Evolutionary conservation across 2,888 invertebrate species (phyloP), one percentile per base, ranked within the genome.

Genomic region (Ryuthela nishihirai): DNA sequence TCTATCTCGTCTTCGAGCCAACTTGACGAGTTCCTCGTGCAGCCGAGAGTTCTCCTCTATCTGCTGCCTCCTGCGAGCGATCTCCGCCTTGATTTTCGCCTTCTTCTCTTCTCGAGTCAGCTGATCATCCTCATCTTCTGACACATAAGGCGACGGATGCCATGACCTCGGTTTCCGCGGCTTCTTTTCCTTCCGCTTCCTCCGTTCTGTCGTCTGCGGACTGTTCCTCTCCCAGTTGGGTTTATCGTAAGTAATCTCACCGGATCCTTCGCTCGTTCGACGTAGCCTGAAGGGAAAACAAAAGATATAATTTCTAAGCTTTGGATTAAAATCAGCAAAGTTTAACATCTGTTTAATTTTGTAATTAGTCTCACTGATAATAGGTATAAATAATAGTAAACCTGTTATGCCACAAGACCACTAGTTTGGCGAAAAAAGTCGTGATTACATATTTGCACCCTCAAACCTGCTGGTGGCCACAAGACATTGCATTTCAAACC

Each of bases 11-110:
- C 54, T 26, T 18, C 48, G 44, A 4, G 58, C 54, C 1, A 76
- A 67, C 58, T 77, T 74, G 41, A 76, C 69, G 17, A 80, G 70
- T 67, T 80, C 79, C 42, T 77, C 75, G 67, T 77, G 78, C 29
- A 79, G 70, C 7, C 78, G 73, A n/a, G 78, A 76, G 59, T 79
- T 78, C 64, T 81, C 79, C 65, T 80, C 81, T 55, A 83, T 77
- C 67, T 81, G 79, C 65, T 78, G 77, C 39, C 80, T 75, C n/a
- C 83, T 72, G 46, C 80, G 73, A 10, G 81, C 80, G 58, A 83
- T 81, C 70, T 83, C 83, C 38, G 79, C 79, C 65, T 81, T 80
- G 54, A 83, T 77, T 64, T 79, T 76, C 34, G 78, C 75, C 69
- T 80, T 79, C 68, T 81, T 79, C 67, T 80, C 78, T 66, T 83